phyloP scores from a whole-genome alignment of 2,888 invertebrate species.

The Dryocosmus kuriphilus region DNA sequence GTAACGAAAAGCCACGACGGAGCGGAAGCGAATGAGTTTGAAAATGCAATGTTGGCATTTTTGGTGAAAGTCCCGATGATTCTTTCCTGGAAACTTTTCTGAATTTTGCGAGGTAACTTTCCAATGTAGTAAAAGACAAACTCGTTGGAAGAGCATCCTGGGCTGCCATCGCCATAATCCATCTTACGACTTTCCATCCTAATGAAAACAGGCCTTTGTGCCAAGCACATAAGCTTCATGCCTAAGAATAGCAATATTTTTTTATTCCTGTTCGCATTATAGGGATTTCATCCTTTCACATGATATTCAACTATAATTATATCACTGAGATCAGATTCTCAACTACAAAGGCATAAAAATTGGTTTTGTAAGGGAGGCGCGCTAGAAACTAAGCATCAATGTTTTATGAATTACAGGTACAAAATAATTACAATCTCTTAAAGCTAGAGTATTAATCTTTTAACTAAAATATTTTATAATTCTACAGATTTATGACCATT shows the following conservation, averaged over 20 bases:
- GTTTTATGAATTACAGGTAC: too few relatives aligned
- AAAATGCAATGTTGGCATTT: constrained; percentile 29
- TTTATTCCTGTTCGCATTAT: constrained; percentile 21
- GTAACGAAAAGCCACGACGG: neutral
- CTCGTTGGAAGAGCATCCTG: constrained; percentile 10
- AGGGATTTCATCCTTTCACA: constrained; percentile 4
- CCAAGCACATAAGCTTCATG: constrained; percentile 23
- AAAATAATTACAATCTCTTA: too few relatives aligned
- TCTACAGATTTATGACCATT: too few relatives aligned
- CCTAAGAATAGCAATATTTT: constrained; percentile 48
- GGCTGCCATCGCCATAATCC: constrained; percentile 54
- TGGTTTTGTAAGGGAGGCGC: neutral
- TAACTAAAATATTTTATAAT: too few relatives aligned
- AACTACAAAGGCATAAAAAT: neutral
- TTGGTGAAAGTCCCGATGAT: constrained; percentile 14
- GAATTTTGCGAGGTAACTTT: constrained; percentile 27
- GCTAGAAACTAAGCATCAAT: neutral
- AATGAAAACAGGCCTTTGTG: constrained; percentile 54
- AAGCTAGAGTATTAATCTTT: too few relatives aligned
- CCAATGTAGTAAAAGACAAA: constrained; percentile 21
- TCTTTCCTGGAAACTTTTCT: constrained; percentile 2
- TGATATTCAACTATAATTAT: constrained; percentile 3
- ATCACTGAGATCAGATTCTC: neutral
- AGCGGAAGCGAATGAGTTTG: constrained; percentile 1
- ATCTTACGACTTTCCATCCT: constrained; percentile 47